Base-by-base conservation (phyloP, 2,888 invertebrate species). In the Eurois occulta region DNA sequence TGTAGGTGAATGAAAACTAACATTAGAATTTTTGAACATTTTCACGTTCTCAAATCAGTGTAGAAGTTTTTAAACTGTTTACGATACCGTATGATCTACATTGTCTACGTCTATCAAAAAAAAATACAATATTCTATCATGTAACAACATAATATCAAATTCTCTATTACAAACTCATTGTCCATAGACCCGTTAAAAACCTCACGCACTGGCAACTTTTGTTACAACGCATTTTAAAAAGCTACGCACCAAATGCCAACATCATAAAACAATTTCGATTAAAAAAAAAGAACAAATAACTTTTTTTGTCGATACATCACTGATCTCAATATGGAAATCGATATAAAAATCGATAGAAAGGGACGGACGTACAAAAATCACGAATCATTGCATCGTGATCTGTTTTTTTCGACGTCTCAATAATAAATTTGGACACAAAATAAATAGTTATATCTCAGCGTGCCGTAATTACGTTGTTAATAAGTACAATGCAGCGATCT, bases 401-500 rank as follows among this genome's bases (percentile, higher is more conserved):
- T 92, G 92, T 93, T 95, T 95, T 91, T 93, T 94, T 93, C 88
- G 89, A 90, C 91, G 92, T 93, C 94, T 93, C 93, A 92, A 94
- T 94, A 94, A 94, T 95, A 94, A 95, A 94, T 95, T 94, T 94
- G 93, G 93, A 95, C 93, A 94, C 94, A 95, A 94, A 95, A 95
- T 95, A 95, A 95, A 95, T 95, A 95, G 95, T 95, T 93, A 94
- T 91, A 95, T 94, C 95, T 87, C 96, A 94, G 94, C 95, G 92
- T 95, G 95, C 92, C 92, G 95, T 96, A 96, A 96, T 96, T 96
- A 96, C 92, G 94, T 92, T 92, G 92, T 94, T 96, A 96, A 96
- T 96, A 96, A 94, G 94, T 95, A 95, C 95, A 95, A 95, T 94
- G 95, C 90, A 87, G 87, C 91, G 93, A 92, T 93, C 94, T 89